Conservation (phyloP, 2,888 invertebrate genomes). For the Drosophila multiciliata region DNA sequence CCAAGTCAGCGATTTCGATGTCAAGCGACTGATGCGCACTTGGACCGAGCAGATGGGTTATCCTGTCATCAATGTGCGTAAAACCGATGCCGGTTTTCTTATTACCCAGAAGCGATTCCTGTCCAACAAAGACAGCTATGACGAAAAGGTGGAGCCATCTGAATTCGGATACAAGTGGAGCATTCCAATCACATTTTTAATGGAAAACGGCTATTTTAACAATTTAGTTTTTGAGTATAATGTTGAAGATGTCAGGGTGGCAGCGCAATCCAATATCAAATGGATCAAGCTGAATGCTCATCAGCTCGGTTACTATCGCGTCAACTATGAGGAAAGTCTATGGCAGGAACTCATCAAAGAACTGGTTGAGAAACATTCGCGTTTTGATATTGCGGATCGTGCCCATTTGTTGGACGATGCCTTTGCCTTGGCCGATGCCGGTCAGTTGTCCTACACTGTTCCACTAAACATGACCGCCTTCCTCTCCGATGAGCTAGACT, state of each 20-base stretch:
- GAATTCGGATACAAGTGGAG: constrained; percentile 90
- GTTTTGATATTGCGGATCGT: constrained; percentile 88
- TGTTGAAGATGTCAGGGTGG: constrained; percentile 38
- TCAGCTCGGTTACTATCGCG: constrained; percentile 94
- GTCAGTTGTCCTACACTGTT: constrained; percentile 87
- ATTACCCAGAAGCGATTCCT: constrained; percentile 91
- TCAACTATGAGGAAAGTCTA: constrained; percentile 90
- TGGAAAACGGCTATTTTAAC: constrained; percentile 84
- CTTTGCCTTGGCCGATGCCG: constrained; percentile 91
- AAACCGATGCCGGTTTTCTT: constrained; percentile 83
- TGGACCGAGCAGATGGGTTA: constrained; percentile 96
- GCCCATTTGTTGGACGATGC: constrained; percentile 92
- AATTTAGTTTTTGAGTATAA: constrained; percentile 71
- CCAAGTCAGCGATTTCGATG: constrained; percentile 85
- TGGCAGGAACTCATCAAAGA: constrained; percentile 86
- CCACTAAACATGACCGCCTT: constrained; percentile 90
- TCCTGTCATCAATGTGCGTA: constrained; percentile 89
- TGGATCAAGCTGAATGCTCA: constrained; percentile 94
- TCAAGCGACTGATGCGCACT: constrained; percentile 90
- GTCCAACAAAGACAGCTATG: constrained; percentile 87
- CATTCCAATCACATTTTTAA: constrained; percentile 91
- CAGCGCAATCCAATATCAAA: constrained; percentile 78
- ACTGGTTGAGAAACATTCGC: constrained; percentile 68
- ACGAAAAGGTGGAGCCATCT: constrained; percentile 84
- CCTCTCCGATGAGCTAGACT: constrained; percentile 88